Percentiles rank a stretch among this genome's conserved stretches.
phyloP scores from a whole-genome alignment of 2,888 invertebrate species.

The Erebia aethiops region DNA sequence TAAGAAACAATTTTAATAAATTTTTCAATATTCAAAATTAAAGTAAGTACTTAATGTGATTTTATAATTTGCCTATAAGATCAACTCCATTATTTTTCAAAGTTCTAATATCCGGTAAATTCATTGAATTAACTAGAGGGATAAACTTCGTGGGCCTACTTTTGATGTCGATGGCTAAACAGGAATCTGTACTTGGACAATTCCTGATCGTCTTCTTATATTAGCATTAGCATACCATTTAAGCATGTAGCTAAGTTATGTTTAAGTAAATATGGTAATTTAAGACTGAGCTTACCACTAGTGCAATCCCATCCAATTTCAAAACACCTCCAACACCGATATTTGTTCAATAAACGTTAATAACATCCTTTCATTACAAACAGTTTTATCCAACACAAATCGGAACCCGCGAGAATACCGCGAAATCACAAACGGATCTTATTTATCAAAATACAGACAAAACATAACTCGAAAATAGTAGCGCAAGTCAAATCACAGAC shows the following conservation, averaged over 20 bases:
- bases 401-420: constrained; percentile 59
- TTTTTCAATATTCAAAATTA: no score
- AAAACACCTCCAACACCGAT: constrained; percentile 47
- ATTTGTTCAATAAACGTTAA: constrained; percentile 46
- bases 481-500: constrained; percentile 26
- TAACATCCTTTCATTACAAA: constrained; percentile 74
- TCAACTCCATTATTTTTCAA: no score
- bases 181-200: no score
- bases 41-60: no score
- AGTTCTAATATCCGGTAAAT: no score
- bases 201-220: background rate
- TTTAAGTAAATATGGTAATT: background rate
- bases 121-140: no score
- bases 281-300: constrained; percentile 60
- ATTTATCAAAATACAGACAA: constrained; percentile 38
- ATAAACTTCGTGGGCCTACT: no score
- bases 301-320: constrained; percentile 72
- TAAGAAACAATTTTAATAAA: no score
- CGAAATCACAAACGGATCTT: constrained; percentile 57
- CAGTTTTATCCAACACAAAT: constrained; percentile 68
- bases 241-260: background rate
- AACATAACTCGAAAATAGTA: constrained; percentile 39
- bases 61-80: no score
- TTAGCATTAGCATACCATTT: no score
- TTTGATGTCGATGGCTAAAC: no score